Evolutionary conservation across 2,113 vertebrate species (phyloP).

Genomic region (Deroptyus accipitrinus): DNA sequence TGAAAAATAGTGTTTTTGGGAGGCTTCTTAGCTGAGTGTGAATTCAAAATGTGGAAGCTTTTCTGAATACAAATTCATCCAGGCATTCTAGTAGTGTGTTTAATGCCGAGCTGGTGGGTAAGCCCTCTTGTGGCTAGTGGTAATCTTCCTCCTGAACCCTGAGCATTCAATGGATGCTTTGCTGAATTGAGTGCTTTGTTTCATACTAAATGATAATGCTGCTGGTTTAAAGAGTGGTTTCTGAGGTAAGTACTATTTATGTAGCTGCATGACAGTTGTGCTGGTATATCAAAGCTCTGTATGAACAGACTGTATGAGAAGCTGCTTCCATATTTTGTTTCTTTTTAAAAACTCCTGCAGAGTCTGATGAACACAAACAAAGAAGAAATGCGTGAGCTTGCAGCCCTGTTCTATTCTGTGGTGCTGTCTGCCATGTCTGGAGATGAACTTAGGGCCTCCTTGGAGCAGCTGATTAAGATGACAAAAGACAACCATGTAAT

Average conservation of each 20-base stretch:
- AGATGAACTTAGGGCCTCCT: slow-evolving; percentile 84
- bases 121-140: background rate
- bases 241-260: background rate
- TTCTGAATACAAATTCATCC: background rate
- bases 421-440: slow-evolving; percentile 91
- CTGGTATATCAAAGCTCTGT: background rate
- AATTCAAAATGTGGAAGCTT: background rate
- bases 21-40: background rate
- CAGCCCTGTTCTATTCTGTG: slow-evolving; percentile 92
- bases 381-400: slow-evolving; percentile 96
- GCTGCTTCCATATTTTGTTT: background rate
- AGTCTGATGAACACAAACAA: slow-evolving; percentile 95
- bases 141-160: background rate
- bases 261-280: background rate
- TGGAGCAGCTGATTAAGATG: slow-evolving; percentile 91
- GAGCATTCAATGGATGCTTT: background rate
- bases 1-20: background rate
- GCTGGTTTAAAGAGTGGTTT: background rate
- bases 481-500: slow-evolving; percentile 92
- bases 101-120: fast-evolving
- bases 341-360: slow-evolving; percentile 63
- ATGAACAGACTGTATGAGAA: background rate
- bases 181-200: background rate
- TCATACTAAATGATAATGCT: background rate
- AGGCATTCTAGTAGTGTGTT: fast-evolving